Conservation (phyloP, 2,888 invertebrate species). For the Tipula confusa region DNA sequence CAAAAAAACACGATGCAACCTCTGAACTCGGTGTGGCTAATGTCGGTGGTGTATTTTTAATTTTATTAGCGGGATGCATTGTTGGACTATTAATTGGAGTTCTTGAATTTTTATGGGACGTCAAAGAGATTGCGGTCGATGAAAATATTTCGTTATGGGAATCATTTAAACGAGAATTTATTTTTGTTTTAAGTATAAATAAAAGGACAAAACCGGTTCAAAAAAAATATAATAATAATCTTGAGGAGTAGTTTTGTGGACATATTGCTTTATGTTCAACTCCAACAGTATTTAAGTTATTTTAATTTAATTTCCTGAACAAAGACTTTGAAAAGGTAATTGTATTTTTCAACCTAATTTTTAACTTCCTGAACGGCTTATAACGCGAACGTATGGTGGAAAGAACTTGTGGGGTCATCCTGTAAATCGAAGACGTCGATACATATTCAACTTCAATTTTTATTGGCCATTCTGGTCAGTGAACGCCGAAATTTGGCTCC, state of each 20-base stretch:
- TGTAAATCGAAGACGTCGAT: no score
- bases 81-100: constrained; percentile 70
- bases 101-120: constrained; percentile 81
- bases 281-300: no score
- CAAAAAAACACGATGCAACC: constrained; percentile 39
- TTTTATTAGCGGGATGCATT: constrained; percentile 68
- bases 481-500: no score
- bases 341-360: no score
- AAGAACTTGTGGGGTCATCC: no score
- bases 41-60: constrained; percentile 88
- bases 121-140: constrained; percentile 68
- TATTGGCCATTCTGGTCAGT: no score
- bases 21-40: constrained; percentile 54
- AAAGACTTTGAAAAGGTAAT: no score
- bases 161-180: neutral
- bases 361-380: no score
- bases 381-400: no score
- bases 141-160: constrained; percentile 50
- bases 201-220: neutral
- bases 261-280: no score
- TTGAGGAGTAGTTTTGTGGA: neutral
- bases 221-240: neutral
- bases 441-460: no score
- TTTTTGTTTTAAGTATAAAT: neutral
- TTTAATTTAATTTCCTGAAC: no score